Percentiles rank a stretch among this genome's conserved stretches.
phyloP scores from a whole-genome alignment of 2,797 vertebrate genomes.

The Danio aesculapii region DNA sequence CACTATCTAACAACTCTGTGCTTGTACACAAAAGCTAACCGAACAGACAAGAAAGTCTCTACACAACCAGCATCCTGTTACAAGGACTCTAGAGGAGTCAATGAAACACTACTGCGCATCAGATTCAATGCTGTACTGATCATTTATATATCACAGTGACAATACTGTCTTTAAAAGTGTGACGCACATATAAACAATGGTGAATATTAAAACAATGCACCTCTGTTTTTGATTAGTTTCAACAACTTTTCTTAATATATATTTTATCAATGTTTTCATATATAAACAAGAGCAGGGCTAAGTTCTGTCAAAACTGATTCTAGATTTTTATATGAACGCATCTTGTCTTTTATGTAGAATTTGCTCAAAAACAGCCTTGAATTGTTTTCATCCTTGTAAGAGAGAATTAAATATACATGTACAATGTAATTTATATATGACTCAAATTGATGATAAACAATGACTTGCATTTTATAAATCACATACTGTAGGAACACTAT shows the following conservation, averaged over 20 bases:
- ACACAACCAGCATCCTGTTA: not conserved
- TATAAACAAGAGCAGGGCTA: not conserved
- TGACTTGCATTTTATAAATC: too few relatives aligned
- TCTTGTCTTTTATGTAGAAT: too few relatives aligned
- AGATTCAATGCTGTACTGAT: constrained; percentile 42
- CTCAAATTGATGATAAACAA: too few relatives aligned
- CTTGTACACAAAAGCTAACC: constrained; percentile 7
- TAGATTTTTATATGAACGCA: not conserved
- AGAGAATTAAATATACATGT: too few relatives aligned
- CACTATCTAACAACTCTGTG: not conserved
- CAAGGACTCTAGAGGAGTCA: not conserved
- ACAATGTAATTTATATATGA: too few relatives aligned
- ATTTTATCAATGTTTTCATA: not conserved
- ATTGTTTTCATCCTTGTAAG: too few relatives aligned
- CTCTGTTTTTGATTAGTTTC: not conserved
- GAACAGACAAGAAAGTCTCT: constrained; percentile 1
- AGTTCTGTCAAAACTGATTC: not conserved
- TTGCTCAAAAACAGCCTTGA: too few relatives aligned
- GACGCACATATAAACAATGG: not conserved
- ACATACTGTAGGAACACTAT: too few relatives aligned
- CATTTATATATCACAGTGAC: not conserved
- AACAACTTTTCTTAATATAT: not conserved
- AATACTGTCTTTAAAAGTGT: not conserved
- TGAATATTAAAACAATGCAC: not conserved
- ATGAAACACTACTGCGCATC: constrained; percentile 31